Conservation (phyloP, 2,888 invertebrate species). For the Dinocampus coccinellae region DNA sequence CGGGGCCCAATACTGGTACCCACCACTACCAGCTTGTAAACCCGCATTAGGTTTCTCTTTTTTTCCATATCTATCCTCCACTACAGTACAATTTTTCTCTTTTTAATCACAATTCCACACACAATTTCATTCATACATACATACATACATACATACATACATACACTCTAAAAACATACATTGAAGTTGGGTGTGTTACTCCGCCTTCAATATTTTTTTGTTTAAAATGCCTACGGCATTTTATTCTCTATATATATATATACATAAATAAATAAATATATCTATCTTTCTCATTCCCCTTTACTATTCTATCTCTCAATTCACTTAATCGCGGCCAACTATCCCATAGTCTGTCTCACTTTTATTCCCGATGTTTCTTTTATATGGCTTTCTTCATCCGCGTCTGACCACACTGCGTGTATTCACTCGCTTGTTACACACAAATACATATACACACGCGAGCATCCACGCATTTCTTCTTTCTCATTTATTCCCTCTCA, state of each 20-base stretch:
- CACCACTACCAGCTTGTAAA: neutral
- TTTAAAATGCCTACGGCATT: too few species aligned
- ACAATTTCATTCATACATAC: neutral
- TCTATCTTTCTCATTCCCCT: neutral
- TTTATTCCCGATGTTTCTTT: neutral
- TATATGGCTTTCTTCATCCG: neutral
- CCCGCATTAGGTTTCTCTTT: slow-evolving; percentile 17
- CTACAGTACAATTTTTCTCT: slow-evolving; percentile 31
- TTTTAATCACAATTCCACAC: slow-evolving; percentile 13
- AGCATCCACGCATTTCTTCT: neutral
- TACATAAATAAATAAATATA: too few species aligned
- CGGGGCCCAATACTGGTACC: neutral
- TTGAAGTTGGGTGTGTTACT: neutral
- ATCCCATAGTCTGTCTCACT: neutral
- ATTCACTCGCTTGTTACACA: neutral
- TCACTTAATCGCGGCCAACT: neutral
- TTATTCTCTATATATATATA: neutral
- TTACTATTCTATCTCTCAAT: neutral
- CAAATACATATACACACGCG: neutral
- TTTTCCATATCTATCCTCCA: slow-evolving; percentile 20
- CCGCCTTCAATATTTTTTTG: neutral
- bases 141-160: neutral
- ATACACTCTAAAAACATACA: neutral
- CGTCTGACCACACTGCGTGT: neutral
- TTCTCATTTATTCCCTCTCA: slow-evolving; percentile 31